Base-by-base conservation (phyloP, 2,113 vertebrate genomes). In the Sorex fumeus region DNA sequence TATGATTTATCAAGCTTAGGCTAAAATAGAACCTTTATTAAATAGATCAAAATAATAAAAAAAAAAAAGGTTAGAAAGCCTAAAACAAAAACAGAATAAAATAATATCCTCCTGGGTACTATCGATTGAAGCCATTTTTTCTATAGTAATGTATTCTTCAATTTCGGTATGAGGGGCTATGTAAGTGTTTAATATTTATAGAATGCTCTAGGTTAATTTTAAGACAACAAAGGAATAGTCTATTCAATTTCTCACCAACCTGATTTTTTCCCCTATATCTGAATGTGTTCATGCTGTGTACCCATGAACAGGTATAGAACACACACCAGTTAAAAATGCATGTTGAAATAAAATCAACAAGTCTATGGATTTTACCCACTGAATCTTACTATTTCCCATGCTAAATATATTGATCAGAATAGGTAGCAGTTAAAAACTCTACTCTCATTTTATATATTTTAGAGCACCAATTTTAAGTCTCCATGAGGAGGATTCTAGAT, bases 381-480 rank as follows among this genome's bases (percentile, higher is more conserved):
- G 85, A 87, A 23, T 86, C 28, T 79, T 40, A 93, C 57, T 90
- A 88, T 66, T 70, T 95, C 83, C 88, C 93, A 78, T 23, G 34
- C 12, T 90, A 32, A 82, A 87, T 43, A 79, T 27, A 78, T 10
- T 72, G 53, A 96, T 84, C 47, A 94, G 8, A 89, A 19, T 15
- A 85, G 27, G 34, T 13, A 88, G 57, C 7, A 93, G 6, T 85
- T 67, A 94, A 36, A 90, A 91, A 91, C 71, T 92, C 27, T 57
- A 84, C 12, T 89, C 40, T 84, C 3, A 86, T 89, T 95, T 95
- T 83, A 69, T 64, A 53, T 36, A 94, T 50, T 95, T 94, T 77
- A 90, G 75, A 23, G 13, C 28, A 95, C 57, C 74, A 70, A 86
- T 64, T 88, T 95, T 91, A 74, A 78, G n/a, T 75, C 72, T 53